Percentiles rank a stretch among this genome's conserved stretches.
Conservation (phyloP, 2,888 invertebrate genomes). For the Ditylenchus weischeri region DNA sequence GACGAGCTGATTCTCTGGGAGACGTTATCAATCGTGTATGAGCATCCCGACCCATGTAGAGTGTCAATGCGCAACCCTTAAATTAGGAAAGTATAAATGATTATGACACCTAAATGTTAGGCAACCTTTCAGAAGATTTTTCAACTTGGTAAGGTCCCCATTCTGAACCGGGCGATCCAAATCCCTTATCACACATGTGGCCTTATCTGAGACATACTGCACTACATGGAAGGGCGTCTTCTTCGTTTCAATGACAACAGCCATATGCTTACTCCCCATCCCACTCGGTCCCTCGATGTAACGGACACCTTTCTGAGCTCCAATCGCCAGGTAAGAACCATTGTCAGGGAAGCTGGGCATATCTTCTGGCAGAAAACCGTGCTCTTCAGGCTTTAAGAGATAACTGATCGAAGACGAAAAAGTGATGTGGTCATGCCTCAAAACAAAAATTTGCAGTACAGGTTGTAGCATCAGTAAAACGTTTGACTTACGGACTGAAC, state of each 20-base stretch:
- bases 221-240: slow-evolving; percentile 17
- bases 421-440: slow-evolving; percentile 8
- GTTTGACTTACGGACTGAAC: slow-evolving; percentile 18
- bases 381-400: slow-evolving; percentile 6
- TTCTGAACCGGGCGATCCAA: not conserved
- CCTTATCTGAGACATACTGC: not conserved
- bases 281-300: slow-evolving; percentile 9
- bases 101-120: not conserved
- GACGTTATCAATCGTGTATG: not conserved
- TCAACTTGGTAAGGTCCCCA: not conserved
- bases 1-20: not conserved
- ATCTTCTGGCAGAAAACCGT: slow-evolving; percentile 7
- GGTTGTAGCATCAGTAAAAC: not conserved
- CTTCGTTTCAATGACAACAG: slow-evolving; percentile 4
- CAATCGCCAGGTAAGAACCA: slow-evolving; percentile 18
- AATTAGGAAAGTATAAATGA: not conserved
- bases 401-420: slow-evolving; percentile 18
- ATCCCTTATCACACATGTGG: not conserved
- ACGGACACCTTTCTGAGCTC: slow-evolving; percentile 21
- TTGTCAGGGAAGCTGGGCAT: slow-evolving; percentile 14
- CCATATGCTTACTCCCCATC: not conserved
- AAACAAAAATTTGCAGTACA: not conserved
- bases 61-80: not conserved
- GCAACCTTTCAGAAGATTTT: not conserved
- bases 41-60: not conserved